phyloP scores from a whole-genome alignment of 2,113 vertebrate genomes.

The Centropristis striata region DNA sequence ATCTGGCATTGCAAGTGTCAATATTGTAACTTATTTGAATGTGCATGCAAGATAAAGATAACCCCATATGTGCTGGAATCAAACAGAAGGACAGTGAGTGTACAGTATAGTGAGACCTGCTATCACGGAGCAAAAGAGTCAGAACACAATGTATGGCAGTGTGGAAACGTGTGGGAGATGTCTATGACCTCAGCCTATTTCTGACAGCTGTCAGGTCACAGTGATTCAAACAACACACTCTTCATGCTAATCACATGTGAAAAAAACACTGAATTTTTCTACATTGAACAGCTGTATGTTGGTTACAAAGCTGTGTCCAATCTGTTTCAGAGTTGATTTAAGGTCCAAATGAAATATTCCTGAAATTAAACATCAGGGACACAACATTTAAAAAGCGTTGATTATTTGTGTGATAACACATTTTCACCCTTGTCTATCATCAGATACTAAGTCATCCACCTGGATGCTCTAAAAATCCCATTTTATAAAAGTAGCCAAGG shows the following conservation, averaged over 20 bases:
- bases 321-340: not conserved
- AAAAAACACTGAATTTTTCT: not conserved
- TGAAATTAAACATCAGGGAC: not conserved
- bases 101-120: not conserved
- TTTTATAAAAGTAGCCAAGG: constrained; percentile 16
- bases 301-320: not conserved
- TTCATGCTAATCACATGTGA: constrained; percentile 26
- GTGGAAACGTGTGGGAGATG: constrained; percentile 57
- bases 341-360: too few relatives aligned
- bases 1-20: not conserved
- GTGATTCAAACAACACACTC: constrained; percentile 34
- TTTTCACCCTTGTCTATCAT: constrained; percentile 2
- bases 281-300: too few relatives aligned
- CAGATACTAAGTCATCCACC: constrained; percentile 50
- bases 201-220: constrained; percentile 48
- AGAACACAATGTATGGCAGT: constrained; percentile 27
- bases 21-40: constrained; percentile 12
- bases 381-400: not conserved
- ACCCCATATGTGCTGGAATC: constrained; percentile 7
- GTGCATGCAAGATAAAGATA: constrained; percentile 10
- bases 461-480: constrained; percentile 35
- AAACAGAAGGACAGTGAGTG: not conserved
- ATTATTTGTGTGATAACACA: not conserved
- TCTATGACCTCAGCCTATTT: constrained; percentile 70
- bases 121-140: constrained; percentile 6